A percentile compares a stretch with the other conserved stretches of the same genome.
phyloP scores from a whole-genome alignment of 2,888 invertebrate genomes.

The Holacanthella duospinosa region DNA sequence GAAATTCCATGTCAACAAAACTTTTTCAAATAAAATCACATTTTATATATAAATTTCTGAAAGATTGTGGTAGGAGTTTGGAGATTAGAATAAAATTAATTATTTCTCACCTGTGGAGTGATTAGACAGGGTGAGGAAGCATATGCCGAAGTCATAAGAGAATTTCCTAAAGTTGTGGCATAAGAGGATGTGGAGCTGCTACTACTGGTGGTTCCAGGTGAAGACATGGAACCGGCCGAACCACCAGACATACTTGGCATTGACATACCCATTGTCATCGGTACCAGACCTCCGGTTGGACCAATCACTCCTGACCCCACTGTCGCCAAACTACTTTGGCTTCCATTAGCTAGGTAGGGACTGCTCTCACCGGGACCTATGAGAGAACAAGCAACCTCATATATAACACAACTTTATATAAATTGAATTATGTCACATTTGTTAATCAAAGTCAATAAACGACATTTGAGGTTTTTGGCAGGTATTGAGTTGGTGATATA shows the following conservation, averaged over 20 bases:
- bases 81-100: no score
- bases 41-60: no score
- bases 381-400: background rate
- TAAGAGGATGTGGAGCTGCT: slow-evolving; percentile 21
- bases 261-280: slow-evolving; percentile 20
- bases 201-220: slow-evolving; percentile 14
- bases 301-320: background rate
- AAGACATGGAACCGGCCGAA: slow-evolving; percentile 18
- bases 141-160: slow-evolving; percentile 36
- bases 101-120: slow-evolving; percentile 30
- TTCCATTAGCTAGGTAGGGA: background rate
- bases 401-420: no score
- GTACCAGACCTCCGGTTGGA: background rate
- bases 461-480: no score
- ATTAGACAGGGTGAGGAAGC: slow-evolving; percentile 33
- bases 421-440: no score
- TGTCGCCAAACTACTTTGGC: background rate
- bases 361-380: slow-evolving; percentile 4
- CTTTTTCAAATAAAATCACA: no score
- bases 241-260: slow-evolving; percentile 11
- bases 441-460: no score
- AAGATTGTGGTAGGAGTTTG: no score
- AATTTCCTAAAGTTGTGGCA: slow-evolving; percentile 35
- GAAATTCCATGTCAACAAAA: no score
- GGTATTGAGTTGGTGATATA: no score